phyloP scores from a whole-genome alignment of 2,888 invertebrate genomes.

The Arrhopalites spinosus region DNA sequence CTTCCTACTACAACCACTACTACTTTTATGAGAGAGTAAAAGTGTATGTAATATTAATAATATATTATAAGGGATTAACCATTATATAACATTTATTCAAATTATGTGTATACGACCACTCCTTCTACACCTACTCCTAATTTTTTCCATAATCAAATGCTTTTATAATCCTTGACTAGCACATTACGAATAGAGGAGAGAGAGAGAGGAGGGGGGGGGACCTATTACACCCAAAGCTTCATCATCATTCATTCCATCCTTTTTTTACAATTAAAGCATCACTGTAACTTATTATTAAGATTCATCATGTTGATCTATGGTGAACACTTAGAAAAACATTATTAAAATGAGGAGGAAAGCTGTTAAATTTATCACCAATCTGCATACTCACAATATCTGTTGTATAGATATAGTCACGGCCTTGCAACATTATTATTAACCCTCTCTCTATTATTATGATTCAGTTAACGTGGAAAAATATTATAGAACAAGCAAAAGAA shows the following conservation, averaged over 20 bases:
- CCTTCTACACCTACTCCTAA: slow-evolving; percentile 34
- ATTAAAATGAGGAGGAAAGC: slow-evolving; percentile 14
- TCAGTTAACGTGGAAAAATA: slow-evolving; percentile 24
- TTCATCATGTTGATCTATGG: background rate
- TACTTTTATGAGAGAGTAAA: background rate
- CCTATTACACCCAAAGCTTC: background rate
- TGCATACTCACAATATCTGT: too few species aligned
- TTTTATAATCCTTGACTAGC: slow-evolving; percentile 21
- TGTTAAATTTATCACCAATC: too few species aligned
- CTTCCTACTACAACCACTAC: background rate
- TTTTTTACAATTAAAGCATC: slow-evolving; percentile 3
- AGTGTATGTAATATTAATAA: background rate
- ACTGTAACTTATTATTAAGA: background rate
- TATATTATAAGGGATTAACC: slow-evolving; percentile 1
- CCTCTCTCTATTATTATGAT: slow-evolving; percentile 35
- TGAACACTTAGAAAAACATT: slow-evolving; percentile 1
- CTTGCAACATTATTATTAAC: too few species aligned
- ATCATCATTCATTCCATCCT: slow-evolving; percentile 3
- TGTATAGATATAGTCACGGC: background rate
- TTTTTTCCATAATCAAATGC: slow-evolving; percentile 27
- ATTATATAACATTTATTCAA: too few species aligned
- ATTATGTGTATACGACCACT: slow-evolving; percentile 21
- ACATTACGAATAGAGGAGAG: too few species aligned
- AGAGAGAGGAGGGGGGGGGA: too few species aligned
- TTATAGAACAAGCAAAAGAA: slow-evolving; percentile 17